A percentile compares a stretch with the other conserved stretches of the same genome.
These are phyloP conservation scores for Thumatha senex DNA, from an alignment of 2,888 invertebrate genomes.

Conservation along the genomic window DNA sequence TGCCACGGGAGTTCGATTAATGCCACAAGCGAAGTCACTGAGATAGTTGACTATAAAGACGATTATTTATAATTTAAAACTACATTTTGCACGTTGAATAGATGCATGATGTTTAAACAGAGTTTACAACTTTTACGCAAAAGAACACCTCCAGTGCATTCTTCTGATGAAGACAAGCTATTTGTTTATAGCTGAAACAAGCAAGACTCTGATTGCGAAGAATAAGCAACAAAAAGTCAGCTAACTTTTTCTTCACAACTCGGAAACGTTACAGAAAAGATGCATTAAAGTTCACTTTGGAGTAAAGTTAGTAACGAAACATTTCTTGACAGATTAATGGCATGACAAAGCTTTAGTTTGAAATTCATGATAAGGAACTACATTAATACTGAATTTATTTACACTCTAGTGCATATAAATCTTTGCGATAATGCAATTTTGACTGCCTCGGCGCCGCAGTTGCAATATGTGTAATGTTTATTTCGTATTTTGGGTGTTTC, in stretches of 20 bases:
- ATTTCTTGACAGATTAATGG: conserved; percentile 54
- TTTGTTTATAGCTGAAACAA: conserved; percentile 9
- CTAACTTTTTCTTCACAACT: not conserved
- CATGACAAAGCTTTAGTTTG: conserved; percentile 35
- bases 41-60: too few relatives aligned
- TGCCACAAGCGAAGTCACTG: too few relatives aligned
- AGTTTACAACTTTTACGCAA: too few relatives aligned
- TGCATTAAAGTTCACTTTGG: not conserved
- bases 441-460: too few relatives aligned
- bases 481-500: too few relatives aligned
- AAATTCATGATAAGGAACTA: conserved; percentile 1
- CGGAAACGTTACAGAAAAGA: not conserved
- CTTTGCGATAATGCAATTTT: too few relatives aligned
- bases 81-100: conserved; percentile 31
- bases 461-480: too few relatives aligned
- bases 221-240: not conserved
- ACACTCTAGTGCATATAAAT: too few relatives aligned
- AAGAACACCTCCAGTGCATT: not conserved
- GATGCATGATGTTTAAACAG: conserved; percentile 44
- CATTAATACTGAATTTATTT: too few relatives aligned
- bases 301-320: conserved; percentile 57
- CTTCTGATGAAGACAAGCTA: not conserved
- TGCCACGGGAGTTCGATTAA: too few relatives aligned
- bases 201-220: conserved; percentile 33
- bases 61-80: too few relatives aligned